These are phyloP conservation scores for Scaptomyza polygonia DNA, from an alignment of 2,888 invertebrate species.

Conservation along the genomic window DNA sequence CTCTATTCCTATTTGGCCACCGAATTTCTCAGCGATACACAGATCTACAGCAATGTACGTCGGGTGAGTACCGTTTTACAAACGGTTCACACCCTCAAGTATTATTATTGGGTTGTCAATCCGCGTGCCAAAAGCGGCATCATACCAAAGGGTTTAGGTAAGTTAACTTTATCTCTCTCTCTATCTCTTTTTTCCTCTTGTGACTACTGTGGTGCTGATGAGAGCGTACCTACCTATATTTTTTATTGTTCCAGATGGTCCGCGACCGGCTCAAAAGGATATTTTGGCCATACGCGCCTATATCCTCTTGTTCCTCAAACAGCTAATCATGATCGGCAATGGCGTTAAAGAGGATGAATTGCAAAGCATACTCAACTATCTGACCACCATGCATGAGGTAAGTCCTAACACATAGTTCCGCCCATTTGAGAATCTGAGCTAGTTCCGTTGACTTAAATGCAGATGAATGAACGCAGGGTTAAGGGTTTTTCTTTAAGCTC, in stretches of 20 bases:
- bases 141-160: slow-evolving; percentile 96
- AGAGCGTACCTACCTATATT: background rate
- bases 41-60: slow-evolving; percentile 98
- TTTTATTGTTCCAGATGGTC: slow-evolving; percentile 89
- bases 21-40: slow-evolving; percentile 99
- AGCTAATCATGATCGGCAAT: slow-evolving; percentile 97
- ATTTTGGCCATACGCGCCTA: slow-evolving; percentile 97
- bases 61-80: slow-evolving; percentile 98
- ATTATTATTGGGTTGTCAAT: slow-evolving; percentile 99
- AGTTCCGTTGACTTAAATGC: too few species aligned
- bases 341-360: slow-evolving; percentile 99
- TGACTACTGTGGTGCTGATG: background rate
- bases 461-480: too few species aligned
- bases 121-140: slow-evolving; percentile 97
- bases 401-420: slow-evolving; percentile 44
- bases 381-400: slow-evolving; percentile 99
- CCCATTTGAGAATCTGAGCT: too few species aligned
- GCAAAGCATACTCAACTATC: slow-evolving; percentile 98
- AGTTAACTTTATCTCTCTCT: slow-evolving; percentile 77
- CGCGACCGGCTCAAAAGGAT: slow-evolving; percentile 96
- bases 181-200: accelerated
- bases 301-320: slow-evolving; percentile 97
- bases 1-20: slow-evolving; percentile 99
- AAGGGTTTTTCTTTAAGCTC: background rate
- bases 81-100: slow-evolving; percentile 99